A percentile compares a stretch with the other conserved stretches of the same genome.
These are phyloP conservation scores for Ophonus ardosiacus DNA, from an alignment of 2,888 invertebrate species.

Conservation along the genomic window DNA sequence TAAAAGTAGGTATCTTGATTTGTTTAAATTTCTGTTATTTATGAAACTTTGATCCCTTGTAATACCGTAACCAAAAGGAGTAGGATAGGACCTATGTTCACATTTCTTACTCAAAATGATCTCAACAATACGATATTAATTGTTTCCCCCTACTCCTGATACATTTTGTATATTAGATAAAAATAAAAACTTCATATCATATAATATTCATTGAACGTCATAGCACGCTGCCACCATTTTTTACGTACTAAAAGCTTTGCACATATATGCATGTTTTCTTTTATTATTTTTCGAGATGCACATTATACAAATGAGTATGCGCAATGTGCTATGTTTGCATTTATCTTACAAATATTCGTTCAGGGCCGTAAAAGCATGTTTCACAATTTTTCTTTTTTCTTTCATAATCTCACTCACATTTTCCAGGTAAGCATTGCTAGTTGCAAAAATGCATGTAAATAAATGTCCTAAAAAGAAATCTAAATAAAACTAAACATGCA, in stretches of 20 bases:
- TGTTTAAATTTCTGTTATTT: no score
- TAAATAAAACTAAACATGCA: constrained; percentile 23
- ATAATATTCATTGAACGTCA: no score
- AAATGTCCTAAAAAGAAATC: constrained; percentile 27
- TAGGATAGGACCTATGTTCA: no score
- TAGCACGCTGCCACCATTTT: no score
- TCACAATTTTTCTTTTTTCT: neutral
- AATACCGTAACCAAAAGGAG: no score
- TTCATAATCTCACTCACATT: neutral
- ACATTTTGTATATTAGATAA: no score
- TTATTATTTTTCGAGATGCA: neutral
- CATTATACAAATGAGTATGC: neutral
- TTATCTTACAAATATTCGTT: neutral
- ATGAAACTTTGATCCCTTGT: no score
- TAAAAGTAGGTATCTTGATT: no score
- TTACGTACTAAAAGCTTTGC: neutral
- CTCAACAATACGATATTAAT: no score
- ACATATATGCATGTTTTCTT: neutral
- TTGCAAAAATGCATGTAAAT: neutral
- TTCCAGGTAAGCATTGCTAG: constrained; percentile 16
- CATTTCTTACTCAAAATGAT: no score
- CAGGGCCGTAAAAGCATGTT: neutral
- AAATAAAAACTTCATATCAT: no score
- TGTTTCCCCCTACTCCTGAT: no score
- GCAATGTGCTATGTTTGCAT: neutral